Evolutionary conservation across 2,797 vertebrate genomes (phyloP).

Genomic region (Rhinatrema bivittatum): DNA sequence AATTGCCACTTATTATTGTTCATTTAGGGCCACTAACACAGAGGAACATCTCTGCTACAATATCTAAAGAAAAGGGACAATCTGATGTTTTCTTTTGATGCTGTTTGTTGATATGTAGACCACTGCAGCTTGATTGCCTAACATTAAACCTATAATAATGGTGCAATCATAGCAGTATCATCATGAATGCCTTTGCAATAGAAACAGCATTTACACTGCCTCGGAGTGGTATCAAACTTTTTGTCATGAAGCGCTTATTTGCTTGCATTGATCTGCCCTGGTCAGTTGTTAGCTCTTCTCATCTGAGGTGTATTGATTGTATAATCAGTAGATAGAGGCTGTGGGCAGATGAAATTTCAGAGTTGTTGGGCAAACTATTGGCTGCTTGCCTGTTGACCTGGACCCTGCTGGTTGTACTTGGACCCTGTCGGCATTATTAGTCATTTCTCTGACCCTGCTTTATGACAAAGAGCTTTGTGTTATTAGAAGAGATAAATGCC

Average conservation of each 20-base stretch:
- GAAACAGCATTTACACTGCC: constrained; percentile 80
- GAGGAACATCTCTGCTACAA: constrained; percentile 70
- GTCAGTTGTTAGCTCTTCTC: constrained; percentile 98
- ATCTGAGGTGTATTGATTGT: constrained; percentile 94
- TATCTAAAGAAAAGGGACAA: constrained; percentile 89
- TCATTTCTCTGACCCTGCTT: constrained; percentile 64
- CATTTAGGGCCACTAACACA: constrained; percentile 71
- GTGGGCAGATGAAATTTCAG: constrained; percentile 95
- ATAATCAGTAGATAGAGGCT: constrained; percentile 93
- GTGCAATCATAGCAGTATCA: constrained; percentile 98
- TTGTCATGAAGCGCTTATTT: constrained; percentile 97
- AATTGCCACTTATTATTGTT: constrained; percentile 83
- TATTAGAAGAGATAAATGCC: constrained; percentile 69
- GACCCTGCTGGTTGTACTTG: constrained; percentile 68
- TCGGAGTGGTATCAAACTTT: constrained; percentile 96
- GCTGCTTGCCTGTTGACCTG: constrained; percentile 92
- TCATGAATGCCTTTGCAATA: constrained; percentile 78
- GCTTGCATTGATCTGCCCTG: constrained; percentile 93
- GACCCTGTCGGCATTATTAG: constrained; percentile 62
- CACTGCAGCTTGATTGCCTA: constrained; percentile 99
- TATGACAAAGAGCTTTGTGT: constrained; percentile 49
- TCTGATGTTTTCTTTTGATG: constrained; percentile 88
- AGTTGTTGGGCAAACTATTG: constrained; percentile 96
- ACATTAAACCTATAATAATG: constrained; percentile 99
- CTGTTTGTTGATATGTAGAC: constrained; percentile 99